Percentiles rank a stretch among this genome's conserved stretches.
Conservation (phyloP, 2,797 vertebrate genomes). For the Margarornis squamiger region DNA sequence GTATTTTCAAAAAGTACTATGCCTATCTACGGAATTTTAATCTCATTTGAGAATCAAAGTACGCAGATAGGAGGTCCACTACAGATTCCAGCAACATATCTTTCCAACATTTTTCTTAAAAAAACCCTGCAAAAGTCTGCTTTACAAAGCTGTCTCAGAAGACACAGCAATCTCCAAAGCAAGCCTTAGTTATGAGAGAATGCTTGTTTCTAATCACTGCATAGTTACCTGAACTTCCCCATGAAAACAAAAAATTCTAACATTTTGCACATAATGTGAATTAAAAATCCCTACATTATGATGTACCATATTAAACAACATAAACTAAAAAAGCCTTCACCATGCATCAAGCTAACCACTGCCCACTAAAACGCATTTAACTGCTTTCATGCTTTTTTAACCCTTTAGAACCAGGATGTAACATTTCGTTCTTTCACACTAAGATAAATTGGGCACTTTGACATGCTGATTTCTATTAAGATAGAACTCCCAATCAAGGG, state of each 20-base stretch:
- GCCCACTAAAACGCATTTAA: slow-evolving; percentile 77
- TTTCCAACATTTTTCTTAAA: not conserved
- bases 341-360: slow-evolving; percentile 80
- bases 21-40: not conserved
- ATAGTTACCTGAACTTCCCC: not conserved
- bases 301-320: slow-evolving; percentile 69
- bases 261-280: slow-evolving; percentile 24
- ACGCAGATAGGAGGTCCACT: not conserved
- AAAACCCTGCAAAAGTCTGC: not conserved
- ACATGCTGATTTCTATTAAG: not conserved
- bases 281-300: slow-evolving; percentile 26
- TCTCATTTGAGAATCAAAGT: not conserved
- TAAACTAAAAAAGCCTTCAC: slow-evolving; percentile 75
- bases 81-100: not conserved
- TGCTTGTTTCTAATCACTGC: not conserved
- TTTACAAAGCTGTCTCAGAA: not conserved
- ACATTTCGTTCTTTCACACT: slow-evolving; percentile 27
- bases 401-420: slow-evolving; percentile 79
- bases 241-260: not conserved
- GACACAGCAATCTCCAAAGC: not conserved
- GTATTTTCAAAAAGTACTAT: not conserved
- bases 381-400: slow-evolving; percentile 83
- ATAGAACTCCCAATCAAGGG: not conserved
- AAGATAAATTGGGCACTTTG: slow-evolving; percentile 13
- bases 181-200: slow-evolving; percentile 13